Conservation (phyloP, 2,797 vertebrate genomes). For the Artibeus lituratus region DNA sequence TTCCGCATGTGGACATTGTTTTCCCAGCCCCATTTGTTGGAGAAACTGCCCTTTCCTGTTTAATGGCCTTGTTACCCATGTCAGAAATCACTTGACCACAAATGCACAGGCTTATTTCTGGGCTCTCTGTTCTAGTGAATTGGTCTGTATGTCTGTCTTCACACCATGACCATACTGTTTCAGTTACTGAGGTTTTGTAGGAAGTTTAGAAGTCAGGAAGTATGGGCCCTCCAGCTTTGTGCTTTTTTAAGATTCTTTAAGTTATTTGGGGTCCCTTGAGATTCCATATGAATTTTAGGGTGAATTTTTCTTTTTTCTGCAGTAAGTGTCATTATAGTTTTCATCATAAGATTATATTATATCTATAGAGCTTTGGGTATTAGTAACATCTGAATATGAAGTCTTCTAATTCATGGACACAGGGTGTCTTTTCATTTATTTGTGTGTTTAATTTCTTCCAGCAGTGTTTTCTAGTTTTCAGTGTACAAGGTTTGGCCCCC, state of each 20-base stretch:
- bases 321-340: not conserved
- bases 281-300: not conserved
- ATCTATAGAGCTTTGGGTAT: not conserved
- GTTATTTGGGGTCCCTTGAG: not conserved
- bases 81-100: not conserved
- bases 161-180: not conserved
- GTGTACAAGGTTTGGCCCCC: not conserved
- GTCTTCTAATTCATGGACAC: not conserved
- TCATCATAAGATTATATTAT: not conserved
- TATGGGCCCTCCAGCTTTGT: not conserved
- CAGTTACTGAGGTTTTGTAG: not conserved
- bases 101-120: not conserved
- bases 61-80: not conserved
- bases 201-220: constrained; percentile 10
- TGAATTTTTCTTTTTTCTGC: not conserved
- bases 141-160: not conserved
- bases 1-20: not conserved
- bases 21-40: not conserved
- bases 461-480: not conserved
- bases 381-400: not conserved
- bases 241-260: not conserved
- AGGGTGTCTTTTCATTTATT: not conserved
- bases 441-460: not conserved
- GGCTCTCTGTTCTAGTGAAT: not conserved
- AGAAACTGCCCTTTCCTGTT: not conserved